Evolutionary conservation across 2,888 invertebrate species (phyloP), one percentile per base, ranked within the genome.

Genomic region (Xestia rhomboidea): DNA sequence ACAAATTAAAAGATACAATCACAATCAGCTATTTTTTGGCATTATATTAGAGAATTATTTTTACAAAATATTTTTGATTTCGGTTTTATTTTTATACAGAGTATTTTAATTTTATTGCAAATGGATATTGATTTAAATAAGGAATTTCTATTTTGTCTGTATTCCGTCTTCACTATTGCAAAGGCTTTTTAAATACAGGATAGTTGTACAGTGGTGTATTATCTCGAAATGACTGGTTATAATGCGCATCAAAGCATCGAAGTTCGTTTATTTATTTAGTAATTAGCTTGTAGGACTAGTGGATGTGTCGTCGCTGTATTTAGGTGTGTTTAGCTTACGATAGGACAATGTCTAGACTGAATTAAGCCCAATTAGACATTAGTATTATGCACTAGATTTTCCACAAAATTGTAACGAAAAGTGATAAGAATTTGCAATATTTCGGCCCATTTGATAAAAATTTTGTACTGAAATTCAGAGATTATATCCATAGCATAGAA

Each of bases 291-390:
- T 94, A 94, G 93, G 79, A 83, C 74, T 93, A 92, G 93, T 89
- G 87, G 87, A 92, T 91, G 91, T 93, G 91, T 93, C 89, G 91
- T 92, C 87, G 91, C 93, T 89, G 90, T 94, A 92, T 91, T 90
- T 91, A 92, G 91, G 91, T 92, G 92, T 91, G 90, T 90, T 89
- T 93, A 94, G 94, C 93, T 92, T 95, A 94, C 89, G 88, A 95
- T 96, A 95, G 94, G 93, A 94, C 91, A 92, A 95, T 93, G 93
- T 95, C 93, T 96, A 96, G 96, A 96, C 96, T 96, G 96, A 96
- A 93, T 93, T 93, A 94, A 93, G 94, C 94, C 95, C 95, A 95
- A 94, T 93, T 95, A 95, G 94, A 93, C 86, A 90, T 92, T 94
- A 94, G 93, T 92, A 90, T 91, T 89, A 91, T 84, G 90, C 92